Conservation (phyloP, 2,113 vertebrate species). For the Suncus etruscus region DNA sequence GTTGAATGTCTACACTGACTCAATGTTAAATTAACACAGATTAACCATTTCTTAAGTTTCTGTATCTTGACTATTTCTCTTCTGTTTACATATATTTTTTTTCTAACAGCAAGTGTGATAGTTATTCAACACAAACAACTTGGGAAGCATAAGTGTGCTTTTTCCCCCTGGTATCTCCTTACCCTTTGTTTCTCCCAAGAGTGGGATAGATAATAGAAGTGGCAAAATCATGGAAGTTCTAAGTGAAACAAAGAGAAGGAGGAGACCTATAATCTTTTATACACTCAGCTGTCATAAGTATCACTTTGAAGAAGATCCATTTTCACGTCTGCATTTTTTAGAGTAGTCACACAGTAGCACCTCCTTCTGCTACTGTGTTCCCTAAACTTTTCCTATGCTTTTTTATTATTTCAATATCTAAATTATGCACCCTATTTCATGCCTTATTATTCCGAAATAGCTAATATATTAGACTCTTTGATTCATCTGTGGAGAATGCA, state of each 20-base stretch:
- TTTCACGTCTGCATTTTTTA: constrained; percentile 17
- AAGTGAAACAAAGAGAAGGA: neutral
- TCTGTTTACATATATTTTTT: constrained; percentile 33
- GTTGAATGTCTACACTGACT: neutral
- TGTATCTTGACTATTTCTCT: constrained; percentile 35
- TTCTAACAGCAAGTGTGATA: neutral
- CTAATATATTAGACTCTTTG: constrained; percentile 88
- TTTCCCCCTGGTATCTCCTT: constrained; percentile 31
- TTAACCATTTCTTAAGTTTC: neutral
- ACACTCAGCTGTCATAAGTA: neutral
- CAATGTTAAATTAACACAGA: constrained; percentile 12
- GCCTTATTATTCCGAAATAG: constrained; percentile 88
- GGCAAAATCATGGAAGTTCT: neutral
- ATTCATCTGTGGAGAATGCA: constrained; percentile 90
- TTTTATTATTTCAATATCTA: constrained; percentile 89
- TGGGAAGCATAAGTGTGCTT: neutral
- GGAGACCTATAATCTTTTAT: neutral
- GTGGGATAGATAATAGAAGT: neutral
- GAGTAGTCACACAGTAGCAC: constrained; percentile 38
- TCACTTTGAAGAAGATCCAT: neutral
- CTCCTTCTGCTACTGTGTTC: constrained; percentile 80
- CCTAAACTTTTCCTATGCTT: constrained; percentile 84
- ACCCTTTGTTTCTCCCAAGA: constrained; percentile 21
- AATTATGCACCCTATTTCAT: constrained; percentile 87
- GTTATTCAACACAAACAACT: constrained; percentile 2